A percentile compares a stretch with the other conserved stretches of the same genome.
Conservation (phyloP, 2,113 vertebrate genomes). For the Girardinichthys multiradiatus region DNA sequence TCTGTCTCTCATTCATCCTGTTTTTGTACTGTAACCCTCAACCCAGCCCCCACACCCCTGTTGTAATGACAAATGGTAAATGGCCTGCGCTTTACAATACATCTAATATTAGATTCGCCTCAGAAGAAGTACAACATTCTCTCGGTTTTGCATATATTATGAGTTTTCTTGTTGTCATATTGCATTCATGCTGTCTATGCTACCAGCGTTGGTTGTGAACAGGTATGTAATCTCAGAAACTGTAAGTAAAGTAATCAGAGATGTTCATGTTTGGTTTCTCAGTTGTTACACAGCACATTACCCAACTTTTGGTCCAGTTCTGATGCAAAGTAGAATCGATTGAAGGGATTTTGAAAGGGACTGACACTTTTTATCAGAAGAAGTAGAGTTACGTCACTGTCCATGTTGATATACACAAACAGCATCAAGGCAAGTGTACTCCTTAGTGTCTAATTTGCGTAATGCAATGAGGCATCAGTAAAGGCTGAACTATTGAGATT, state of each 20-base stretch:
- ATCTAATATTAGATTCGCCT: neutral
- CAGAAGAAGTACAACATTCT: neutral
- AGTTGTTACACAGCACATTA: neutral
- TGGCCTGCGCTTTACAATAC: too few species aligned
- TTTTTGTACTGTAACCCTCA: slow-evolving; percentile 3
- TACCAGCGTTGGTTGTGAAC: neutral
- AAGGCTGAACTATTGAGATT: neutral
- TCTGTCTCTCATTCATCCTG: neutral
- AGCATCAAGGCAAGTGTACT: neutral
- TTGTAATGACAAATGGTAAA: slow-evolving; percentile 10
- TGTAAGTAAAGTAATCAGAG: neutral
- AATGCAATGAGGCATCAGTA: neutral
- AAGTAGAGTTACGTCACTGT: neutral
- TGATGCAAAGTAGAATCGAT: neutral
- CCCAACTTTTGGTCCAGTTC: neutral
- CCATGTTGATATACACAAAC: neutral
- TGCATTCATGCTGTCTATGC: slow-evolving; percentile 5
- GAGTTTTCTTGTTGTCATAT: neutral
- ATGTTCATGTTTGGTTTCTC: neutral
- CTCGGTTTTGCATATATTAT: slow-evolving; percentile 1
- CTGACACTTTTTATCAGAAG: neutral
- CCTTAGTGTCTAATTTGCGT: neutral
- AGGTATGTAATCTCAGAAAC: neutral
- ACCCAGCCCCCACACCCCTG: neutral
- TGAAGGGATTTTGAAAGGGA: neutral